Base-by-base conservation (phyloP, 2,113 vertebrate species). In the Oxyruncus cristatus region DNA sequence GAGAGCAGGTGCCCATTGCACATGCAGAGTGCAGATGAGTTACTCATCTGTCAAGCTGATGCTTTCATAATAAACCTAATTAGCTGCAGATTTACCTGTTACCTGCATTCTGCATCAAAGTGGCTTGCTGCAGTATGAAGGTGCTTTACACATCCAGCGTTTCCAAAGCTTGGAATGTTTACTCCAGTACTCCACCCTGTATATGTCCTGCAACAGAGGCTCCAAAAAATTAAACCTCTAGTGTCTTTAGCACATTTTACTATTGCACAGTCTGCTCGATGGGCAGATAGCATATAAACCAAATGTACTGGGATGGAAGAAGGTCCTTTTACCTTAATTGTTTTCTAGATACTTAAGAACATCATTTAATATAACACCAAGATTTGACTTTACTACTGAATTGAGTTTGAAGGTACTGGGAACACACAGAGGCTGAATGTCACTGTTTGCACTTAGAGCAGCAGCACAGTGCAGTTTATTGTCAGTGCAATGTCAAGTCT, bases 161-260 rank as follows among this genome's bases (percentile, higher is more conserved):
- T 12, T 47, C 49, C 35, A 59, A 24, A 26, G 11, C 27, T 26
- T 65, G 71, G 19, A 53, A 26, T 2, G 0, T 32, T 55, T 61
- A 24, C 19, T 74, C 11, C 1, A 0, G n/a, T 23, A 2, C 7
- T 50, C 6, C 30, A 12, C 35, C 35, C 46, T 33, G 0, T 42
- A 0, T 10, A 39, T 61, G 28, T 76, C 22, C 59, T 73, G 88
- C 72, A 83, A 8, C 30, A 72, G 37, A 50, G 78, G 50, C 88
- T 35, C 4, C 3, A n/a, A n/a, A 30, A 65, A 53, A 53, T 85
- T 66, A 41, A 83, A 62, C 11, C 11, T 56, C 75, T 17, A 56
- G n/a, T 22, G 35, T 21, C 18, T 88, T 84, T 15, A 71, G 42
- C 47, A 79, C 10, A 32, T 72, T 59, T 77, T 49, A 46, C 32